Evolutionary conservation across 2,888 invertebrate species (phyloP).

Genomic region (Pollenia amentaria): DNA sequence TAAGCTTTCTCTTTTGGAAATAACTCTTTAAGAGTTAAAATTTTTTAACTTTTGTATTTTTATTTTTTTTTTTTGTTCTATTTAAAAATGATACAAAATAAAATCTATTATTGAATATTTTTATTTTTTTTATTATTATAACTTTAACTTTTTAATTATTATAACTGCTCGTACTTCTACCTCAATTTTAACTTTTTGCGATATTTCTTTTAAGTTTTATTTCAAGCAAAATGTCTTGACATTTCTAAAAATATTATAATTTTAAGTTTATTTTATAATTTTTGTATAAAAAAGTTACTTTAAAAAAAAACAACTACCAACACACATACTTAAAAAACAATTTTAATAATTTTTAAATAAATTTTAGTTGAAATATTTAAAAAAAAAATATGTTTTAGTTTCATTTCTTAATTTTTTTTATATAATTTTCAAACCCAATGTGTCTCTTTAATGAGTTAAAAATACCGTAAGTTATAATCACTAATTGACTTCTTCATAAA

Average conservation of each 20-base stretch:
- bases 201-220: slow-evolving; percentile 55
- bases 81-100: not conserved
- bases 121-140: slow-evolving; percentile 31
- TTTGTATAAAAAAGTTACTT: slow-evolving; percentile 47
- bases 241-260: slow-evolving; percentile 19
- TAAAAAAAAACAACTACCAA: slow-evolving; percentile 21
- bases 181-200: slow-evolving; percentile 62
- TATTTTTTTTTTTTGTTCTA: slow-evolving; percentile 4
- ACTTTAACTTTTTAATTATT: not conserved
- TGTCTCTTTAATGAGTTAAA: not conserved
- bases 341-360: slow-evolving; percentile 68
- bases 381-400: slow-evolving; percentile 32
- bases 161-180: slow-evolving; percentile 62
- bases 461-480: slow-evolving; percentile 1
- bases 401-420: not conserved
- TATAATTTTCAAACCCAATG: not conserved
- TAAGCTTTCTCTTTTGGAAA: slow-evolving; percentile 14
- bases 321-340: slow-evolving; percentile 48
- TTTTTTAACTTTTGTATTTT: slow-evolving; percentile 2
- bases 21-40: slow-evolving; percentile 67
- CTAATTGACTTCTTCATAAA: too few relatives aligned
- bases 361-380: slow-evolving; percentile 73
- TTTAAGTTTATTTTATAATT: slow-evolving; percentile 53
- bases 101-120: not conserved
- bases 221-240: slow-evolving; percentile 16